Evolutionary conservation across 2,797 vertebrate genomes (phyloP).

Genomic region (Phataginus tricuspis): DNA sequence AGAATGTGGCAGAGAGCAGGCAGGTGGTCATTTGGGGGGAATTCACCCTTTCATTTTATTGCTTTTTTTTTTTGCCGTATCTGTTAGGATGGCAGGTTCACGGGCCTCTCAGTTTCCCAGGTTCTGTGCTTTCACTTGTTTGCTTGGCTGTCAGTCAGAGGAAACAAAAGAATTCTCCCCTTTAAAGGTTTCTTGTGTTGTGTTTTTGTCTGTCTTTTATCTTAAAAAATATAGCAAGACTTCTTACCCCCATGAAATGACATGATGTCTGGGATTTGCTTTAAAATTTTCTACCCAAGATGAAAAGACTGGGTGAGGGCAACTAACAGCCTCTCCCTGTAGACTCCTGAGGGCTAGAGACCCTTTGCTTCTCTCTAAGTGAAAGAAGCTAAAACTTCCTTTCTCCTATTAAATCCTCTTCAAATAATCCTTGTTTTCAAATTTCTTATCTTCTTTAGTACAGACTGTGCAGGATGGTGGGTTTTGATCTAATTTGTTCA

Average conservation of each 20-base stretch:
- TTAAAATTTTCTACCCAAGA: not conserved
- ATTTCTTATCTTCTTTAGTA: not conserved
- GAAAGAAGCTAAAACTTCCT: not conserved
- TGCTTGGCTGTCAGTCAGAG: constrained; percentile 29
- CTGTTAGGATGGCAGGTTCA: not conserved
- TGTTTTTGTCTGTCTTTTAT: not conserved
- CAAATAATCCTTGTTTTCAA: constrained; percentile 28
- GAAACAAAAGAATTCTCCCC: constrained; percentile 16
- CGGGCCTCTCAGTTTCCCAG: not conserved
- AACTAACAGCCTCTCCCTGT: not conserved
- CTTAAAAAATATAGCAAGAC: not conserved
- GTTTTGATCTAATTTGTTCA: not conserved
- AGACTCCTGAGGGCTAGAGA: not conserved
- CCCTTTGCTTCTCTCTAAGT: not conserved
- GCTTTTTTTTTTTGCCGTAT: not conserved
- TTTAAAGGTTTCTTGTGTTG: not conserved
- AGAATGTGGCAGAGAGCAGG: not conserved
- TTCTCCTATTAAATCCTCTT: not conserved
- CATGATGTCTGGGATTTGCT: not conserved
- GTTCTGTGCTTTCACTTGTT: not conserved
- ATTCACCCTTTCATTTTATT: not conserved
- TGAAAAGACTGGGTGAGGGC: not conserved
- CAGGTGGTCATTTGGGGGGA: not conserved
- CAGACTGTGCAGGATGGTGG: not conserved
- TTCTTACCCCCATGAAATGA: not conserved